Conservation (phyloP, 2,113 vertebrate species). For the Tupaia tana region DNA sequence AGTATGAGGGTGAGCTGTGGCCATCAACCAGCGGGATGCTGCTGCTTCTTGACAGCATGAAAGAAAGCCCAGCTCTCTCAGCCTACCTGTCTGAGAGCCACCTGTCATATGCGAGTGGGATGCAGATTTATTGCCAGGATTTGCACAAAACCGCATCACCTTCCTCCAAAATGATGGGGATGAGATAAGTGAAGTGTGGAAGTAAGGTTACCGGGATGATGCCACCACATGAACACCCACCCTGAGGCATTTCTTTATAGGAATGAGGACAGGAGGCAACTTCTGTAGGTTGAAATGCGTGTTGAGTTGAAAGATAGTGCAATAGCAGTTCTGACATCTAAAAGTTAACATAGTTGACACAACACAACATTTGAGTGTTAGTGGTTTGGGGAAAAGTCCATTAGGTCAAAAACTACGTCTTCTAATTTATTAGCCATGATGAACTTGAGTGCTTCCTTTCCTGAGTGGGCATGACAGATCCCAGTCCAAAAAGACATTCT, state of each 20-base stretch:
- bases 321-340: neutral
- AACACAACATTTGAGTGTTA: neutral
- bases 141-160: neutral
- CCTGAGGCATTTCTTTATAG: neutral
- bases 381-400: neutral
- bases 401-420: neutral
- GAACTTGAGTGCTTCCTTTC: neutral
- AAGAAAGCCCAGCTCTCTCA: constrained; percentile 60
- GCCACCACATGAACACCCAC: neutral
- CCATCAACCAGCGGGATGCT: constrained; percentile 69
- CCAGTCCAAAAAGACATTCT: neutral
- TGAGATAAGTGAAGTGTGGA: neutral
- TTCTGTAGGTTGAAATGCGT: neutral
- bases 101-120: constrained; percentile 76
- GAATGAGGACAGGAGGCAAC: neutral
- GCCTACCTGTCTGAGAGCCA: constrained; percentile 71
- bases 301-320: neutral
- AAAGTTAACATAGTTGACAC: neutral
- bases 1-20: constrained; percentile 11
- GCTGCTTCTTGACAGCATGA: constrained; percentile 73
- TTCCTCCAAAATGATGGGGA: neutral
- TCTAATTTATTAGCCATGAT: neutral
- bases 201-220: neutral
- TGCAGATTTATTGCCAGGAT: constrained; percentile 47
- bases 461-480: neutral